These are phyloP conservation scores for Carduelis carduelis DNA, from an alignment of 2,797 vertebrate genomes.

Conservation along the genomic window DNA sequence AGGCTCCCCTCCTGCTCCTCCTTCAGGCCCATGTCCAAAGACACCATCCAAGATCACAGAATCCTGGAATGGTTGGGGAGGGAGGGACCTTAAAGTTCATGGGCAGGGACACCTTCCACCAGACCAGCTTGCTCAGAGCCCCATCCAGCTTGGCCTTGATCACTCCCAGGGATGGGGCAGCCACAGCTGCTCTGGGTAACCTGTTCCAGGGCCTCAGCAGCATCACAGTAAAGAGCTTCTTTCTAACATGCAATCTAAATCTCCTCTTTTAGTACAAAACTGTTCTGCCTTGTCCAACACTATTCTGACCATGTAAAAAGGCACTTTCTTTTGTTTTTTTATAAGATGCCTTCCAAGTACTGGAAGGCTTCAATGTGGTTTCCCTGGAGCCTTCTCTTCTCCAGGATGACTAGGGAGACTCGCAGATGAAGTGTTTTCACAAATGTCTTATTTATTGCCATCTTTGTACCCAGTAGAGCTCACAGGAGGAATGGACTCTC, in stretches of 20 bases:
- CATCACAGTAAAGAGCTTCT: background rate
- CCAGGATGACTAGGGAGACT: background rate
- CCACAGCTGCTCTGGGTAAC: background rate
- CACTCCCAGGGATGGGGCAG: background rate
- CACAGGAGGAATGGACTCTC: background rate
- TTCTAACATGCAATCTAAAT: background rate
- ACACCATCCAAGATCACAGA: background rate
- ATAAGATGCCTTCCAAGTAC: background rate
- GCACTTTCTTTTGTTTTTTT: background rate
- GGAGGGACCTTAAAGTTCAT: background rate
- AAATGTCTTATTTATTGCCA: background rate
- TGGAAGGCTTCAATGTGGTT: background rate
- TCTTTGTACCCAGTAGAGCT: background rate
- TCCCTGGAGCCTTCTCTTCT: background rate
- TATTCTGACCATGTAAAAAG: background rate
- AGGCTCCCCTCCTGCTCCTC: background rate
- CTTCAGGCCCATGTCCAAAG: fast-evolving
- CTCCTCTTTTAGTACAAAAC: background rate
- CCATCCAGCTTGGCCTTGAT: background rate
- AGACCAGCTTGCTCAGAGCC: background rate
- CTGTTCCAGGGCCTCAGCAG: background rate
- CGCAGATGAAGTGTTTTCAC: background rate
- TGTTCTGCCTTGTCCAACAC: background rate
- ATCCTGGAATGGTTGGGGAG: background rate
- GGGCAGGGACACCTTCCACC: background rate